Evolutionary conservation across 2,888 invertebrate species (phyloP), one percentile per base, ranked within the genome.

Genomic region (Hanleya hanleyi): DNA sequence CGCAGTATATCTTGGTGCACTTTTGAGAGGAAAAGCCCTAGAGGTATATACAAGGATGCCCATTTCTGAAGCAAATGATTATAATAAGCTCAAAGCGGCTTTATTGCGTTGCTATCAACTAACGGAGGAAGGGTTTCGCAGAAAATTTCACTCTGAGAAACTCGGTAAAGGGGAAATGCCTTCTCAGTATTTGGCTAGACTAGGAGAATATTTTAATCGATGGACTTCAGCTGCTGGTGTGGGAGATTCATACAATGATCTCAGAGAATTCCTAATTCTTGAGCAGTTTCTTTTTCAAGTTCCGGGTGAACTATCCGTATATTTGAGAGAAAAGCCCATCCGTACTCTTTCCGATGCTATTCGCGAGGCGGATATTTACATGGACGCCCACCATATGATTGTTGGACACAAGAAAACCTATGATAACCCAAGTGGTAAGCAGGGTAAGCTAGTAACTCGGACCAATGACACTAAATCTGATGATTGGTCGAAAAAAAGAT

Each of bases 81-180:
- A 50, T 50, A 35, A 68, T 26, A 50, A 4, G 12, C 5, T 68
- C 6, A 68, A 68, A 68, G 7, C 51, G 6, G 68, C 38, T 5
- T 50, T 68, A 29, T 41, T 68, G 4, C 49, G 50, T 12, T 12
- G 26, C 6, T 68, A 50, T 41, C 50, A 47, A 22, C 50, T 41
- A 26, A 68, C 68, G 6, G 68, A 68, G 26, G 68, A 68, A 18
- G 51, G 68, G 33, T 68, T 22, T 50, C 33, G 15, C 33, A 57
- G n/a, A n/a, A 61, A 41, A 50, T 68, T 68, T 32, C 6, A 18
- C 18, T 38, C 38, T 4, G 32, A 33, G 22, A 47, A 38, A 9
- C 68, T 15, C 6, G 68, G 50, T 5, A 49, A 47, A 6, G 12
- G 33, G 5, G 68, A 68, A 35, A 68, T n/a, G 12, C 35, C 51